Percentiles rank a stretch among this genome's conserved stretches.
These are phyloP conservation scores for Tromatobia lineatoria DNA, from an alignment of 2,888 invertebrate genomes.

Conservation along the genomic window DNA sequence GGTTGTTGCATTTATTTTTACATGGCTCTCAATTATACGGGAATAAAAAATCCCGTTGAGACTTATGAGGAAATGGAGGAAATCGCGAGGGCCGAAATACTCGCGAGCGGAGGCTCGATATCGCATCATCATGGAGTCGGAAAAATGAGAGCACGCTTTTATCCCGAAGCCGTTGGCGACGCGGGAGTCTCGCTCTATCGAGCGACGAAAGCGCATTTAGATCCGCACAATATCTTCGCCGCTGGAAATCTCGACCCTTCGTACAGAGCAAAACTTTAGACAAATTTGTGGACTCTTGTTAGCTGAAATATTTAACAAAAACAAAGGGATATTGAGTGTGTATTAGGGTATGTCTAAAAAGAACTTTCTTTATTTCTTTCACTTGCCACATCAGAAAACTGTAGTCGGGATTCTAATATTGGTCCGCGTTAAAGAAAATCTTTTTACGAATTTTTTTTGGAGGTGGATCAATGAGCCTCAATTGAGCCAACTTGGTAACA, in stretches of 20 bases:
- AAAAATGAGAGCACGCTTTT: slow-evolving; percentile 96
- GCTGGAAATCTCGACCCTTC: slow-evolving; percentile 90
- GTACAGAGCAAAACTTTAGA: slow-evolving; percentile 71
- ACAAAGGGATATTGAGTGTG: neutral
- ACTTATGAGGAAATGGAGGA: slow-evolving; percentile 96
- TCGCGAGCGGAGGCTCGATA: slow-evolving; percentile 95
- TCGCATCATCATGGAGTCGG: slow-evolving; percentile 99
- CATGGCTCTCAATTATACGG: slow-evolving; percentile 92
- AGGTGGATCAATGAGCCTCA: too few relatives aligned
- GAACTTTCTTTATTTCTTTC: too few relatives aligned
- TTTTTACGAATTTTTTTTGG: too few relatives aligned
- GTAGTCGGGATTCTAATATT: too few relatives aligned
- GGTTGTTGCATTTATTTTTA: slow-evolving; percentile 99
- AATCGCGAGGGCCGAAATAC: slow-evolving; percentile 95
- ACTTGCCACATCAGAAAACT: too few relatives aligned
- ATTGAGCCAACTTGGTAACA: too few relatives aligned
- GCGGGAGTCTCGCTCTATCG: slow-evolving; percentile 92
- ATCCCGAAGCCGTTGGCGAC: slow-evolving; percentile 93
- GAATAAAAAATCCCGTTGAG: slow-evolving; percentile 89
- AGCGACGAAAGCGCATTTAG: slow-evolving; percentile 94
- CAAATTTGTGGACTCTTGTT: neutral
- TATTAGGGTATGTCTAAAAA: too few relatives aligned
- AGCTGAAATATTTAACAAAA: neutral
- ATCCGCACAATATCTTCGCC: slow-evolving; percentile 98
- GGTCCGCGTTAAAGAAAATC: too few relatives aligned